Evolutionary conservation across 2,888 invertebrate species (phyloP), one percentile per base, ranked within the genome.

Genomic region (Koerneria pararmatus): DNA sequence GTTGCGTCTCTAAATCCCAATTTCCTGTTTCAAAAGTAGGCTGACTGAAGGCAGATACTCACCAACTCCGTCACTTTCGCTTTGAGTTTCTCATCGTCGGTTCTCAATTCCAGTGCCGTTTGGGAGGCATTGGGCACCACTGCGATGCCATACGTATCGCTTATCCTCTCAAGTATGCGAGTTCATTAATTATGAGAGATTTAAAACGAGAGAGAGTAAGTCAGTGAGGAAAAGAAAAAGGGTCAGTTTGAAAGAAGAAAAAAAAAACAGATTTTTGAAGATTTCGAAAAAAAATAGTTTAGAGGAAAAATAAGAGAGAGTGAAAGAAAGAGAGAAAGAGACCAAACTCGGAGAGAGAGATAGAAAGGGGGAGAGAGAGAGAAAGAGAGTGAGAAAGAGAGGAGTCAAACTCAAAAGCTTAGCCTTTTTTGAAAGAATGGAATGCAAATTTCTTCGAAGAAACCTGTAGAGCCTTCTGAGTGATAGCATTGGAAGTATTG

Each of bases 401-500:
- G n/a, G n/a, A n/a, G n/a, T n/a, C n/a, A n/a, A n/a, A n/a, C 34
- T 57, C 4, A 19, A 24, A 29, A 62, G n/a, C 15, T n/a, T 66
- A n/a, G 22, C n/a, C 19, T 62, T n/a, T 66, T 3, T 6, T 27
- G 22, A 32, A 1, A 37, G 19, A 4, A 11, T n/a, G 8, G 4
- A 29, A 63, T 53, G 1, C 65, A 51, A 4, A n/a, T 24, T 1
- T 32, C 56, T 24, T 19, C 22, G 66, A 29, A n/a, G n/a, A 24
- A 27, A 77, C 79, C 69, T 78, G 70, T 19, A 80, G 49, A 37
- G 80, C 68, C 24, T 69, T 71, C 22, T 71, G 70, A 0, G 76
- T 74, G 51, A 80, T 70, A 63, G 75, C 77, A 56, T 77, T 79
- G 49, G 73, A 76, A 1, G 76, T 77, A 66, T 80, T 78, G 32